Evolutionary conservation across 1,140 invertebrate genomes (phyloP), one percentile per base, ranked within the genome.

Genomic region (Belonocnema kinseyi): DNA sequence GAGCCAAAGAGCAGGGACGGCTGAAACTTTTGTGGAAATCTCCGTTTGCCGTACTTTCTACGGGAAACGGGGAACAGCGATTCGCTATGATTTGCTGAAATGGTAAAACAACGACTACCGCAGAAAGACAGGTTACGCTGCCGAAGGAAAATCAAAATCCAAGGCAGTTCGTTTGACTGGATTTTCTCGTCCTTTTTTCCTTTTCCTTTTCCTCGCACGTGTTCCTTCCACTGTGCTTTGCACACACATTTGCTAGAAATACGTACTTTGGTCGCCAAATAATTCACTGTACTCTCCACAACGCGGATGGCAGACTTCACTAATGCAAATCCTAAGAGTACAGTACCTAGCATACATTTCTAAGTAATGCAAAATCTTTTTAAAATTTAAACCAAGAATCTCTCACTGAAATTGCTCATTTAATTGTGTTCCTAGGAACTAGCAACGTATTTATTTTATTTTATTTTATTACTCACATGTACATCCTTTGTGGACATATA

Each of bases 71-170:
- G 40, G 7, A 46, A 46, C 40, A 46, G 40, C 40, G 40, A 46
- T 46, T 46, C 40, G 40, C 40, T 66, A 66, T 66, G 61, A 66
- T 66, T 66, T 66, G 61, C 61, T 66, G 33, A 66, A 66, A 66
- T 66, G 40, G 13, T 66, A 40, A 66, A 66, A 66, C 61, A 66
- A 66, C 61, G 26, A 66, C 26, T 33, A 33, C 26, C 26, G 40
- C 26, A 66, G 26, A 66, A 21, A 58, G 21, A 66, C 26, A 13
- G 12, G 61, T 66, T 8, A 14, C 14, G 21, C 26, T 40, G 61
- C n/a, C 14, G 26, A 66, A 66, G 40, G 14, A 66, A 66, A 66
- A 66, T 66, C 61, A 46, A 66, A 66, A 66, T 66, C 33, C 26
- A 66, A 13, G 61, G 13, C 21, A 40, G 26, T 40, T 40, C 61